A percentile compares a stretch with the other conserved stretches of the same genome.
Evolutionary conservation across 1,140 invertebrate genomes (phyloP).

Genomic region (Probaryconus sp.): DNA sequence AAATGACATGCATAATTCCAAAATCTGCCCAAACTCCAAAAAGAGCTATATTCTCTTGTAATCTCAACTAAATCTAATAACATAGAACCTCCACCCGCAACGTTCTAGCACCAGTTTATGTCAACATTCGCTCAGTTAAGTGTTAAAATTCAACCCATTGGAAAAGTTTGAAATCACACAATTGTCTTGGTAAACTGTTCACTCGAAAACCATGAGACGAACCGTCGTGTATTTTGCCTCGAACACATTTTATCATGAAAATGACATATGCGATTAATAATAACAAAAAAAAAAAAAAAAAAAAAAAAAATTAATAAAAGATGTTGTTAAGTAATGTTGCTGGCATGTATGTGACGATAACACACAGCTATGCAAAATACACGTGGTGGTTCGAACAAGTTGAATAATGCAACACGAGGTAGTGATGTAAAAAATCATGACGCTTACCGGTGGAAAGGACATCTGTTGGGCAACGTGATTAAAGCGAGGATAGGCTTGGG

Average conservation of each 20-base stretch:
- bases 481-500: constrained; percentile 79
- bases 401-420: constrained; percentile 2
- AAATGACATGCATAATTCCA: too few relatives aligned
- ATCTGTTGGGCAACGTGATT: constrained; percentile 79
- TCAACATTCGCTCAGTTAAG: too few relatives aligned
- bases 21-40: too few relatives aligned
- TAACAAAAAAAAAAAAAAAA: constrained; percentile 1
- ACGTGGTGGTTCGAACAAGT: constrained; percentile 35
- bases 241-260: constrained; percentile 7
- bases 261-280: too few relatives aligned
- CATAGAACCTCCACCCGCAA: constrained; percentile 55
- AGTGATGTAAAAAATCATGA: neutral
- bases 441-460: constrained; percentile 79
- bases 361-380: constrained; percentile 57
- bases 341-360: constrained; percentile 14
- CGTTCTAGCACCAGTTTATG: constrained; percentile 38
- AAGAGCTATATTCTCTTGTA: too few relatives aligned
- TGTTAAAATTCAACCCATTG: constrained; percentile 59
- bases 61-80: too few relatives aligned
- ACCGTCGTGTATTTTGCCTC: constrained; percentile 31
- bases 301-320: neutral
- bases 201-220: constrained; percentile 18
- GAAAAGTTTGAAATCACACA: constrained; percentile 57
- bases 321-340: constrained; percentile 4
- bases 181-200: too few relatives aligned